Conservation (phyloP, 2,797 vertebrate genomes). For the Chloroceryle amazona region DNA sequence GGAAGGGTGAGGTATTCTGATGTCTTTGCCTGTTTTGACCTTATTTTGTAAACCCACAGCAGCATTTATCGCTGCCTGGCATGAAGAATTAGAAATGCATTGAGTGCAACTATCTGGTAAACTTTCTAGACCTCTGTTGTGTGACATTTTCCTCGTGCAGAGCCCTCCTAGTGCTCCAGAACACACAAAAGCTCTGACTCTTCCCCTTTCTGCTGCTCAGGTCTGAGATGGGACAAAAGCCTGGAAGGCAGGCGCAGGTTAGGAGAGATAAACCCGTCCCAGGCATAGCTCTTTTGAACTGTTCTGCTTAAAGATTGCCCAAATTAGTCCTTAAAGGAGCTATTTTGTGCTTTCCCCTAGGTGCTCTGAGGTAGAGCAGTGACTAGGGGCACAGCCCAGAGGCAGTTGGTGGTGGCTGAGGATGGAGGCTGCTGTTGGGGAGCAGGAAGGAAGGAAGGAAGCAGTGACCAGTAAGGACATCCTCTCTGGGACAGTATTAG, state of each 20-base stretch:
- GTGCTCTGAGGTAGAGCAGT: neutral
- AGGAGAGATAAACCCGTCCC: neutral
- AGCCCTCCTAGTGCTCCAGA: neutral
- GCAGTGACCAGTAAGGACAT: neutral
- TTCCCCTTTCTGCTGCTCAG: neutral
- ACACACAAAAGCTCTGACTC: accelerated
- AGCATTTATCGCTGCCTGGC: accelerated
- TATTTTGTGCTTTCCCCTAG: neutral
- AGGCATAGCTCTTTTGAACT: accelerated
- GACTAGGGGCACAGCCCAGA: neutral
- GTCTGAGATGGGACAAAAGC: neutral
- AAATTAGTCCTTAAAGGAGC: neutral
- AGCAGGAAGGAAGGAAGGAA: neutral
- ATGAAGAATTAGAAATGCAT: neutral
- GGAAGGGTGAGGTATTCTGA: neutral
- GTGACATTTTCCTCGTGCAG: accelerated
- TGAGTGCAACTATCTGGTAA: neutral
- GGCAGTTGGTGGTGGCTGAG: neutral
- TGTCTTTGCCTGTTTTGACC: neutral
- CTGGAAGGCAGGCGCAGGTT: neutral
- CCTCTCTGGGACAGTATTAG: neutral
- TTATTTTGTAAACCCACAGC: accelerated
- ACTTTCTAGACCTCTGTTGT: neutral
- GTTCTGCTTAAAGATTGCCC: neutral
- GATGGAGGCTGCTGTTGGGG: neutral